phyloP scores from a whole-genome alignment of 1,140 invertebrate genomes.

The Gonatopus flavifemur region DNA sequence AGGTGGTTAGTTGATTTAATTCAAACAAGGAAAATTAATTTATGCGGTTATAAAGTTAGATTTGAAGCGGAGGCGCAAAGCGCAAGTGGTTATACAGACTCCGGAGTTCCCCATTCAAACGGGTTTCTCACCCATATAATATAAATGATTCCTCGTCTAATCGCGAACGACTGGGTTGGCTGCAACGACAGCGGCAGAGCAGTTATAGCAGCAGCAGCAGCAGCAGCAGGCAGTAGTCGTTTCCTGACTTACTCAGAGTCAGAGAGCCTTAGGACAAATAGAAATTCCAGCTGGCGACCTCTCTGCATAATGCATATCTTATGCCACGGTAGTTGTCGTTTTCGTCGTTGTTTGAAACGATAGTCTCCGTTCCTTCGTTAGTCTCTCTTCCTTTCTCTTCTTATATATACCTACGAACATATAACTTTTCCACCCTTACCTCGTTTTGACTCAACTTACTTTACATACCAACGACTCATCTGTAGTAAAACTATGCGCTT shows the following conservation, averaged over 20 bases:
- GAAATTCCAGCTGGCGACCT: constrained; percentile 31
- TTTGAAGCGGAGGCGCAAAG: too few relatives aligned
- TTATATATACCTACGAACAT: too few relatives aligned
- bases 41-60: too few relatives aligned
- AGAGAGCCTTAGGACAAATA: constrained; percentile 24
- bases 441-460: neutral
- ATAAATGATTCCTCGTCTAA: constrained; percentile 13
- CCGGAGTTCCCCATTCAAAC: too few relatives aligned
- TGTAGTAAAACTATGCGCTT: too few relatives aligned
- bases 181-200: neutral
- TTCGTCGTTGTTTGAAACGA: constrained; percentile 10
- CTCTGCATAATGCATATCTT: constrained; percentile 42
- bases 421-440: neutral
- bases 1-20: too few relatives aligned
- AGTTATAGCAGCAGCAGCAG: constrained; percentile 5
- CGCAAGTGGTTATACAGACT: too few relatives aligned
- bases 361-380: constrained; percentile 32
- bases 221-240: constrained; percentile 6
- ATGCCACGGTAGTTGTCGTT: constrained; percentile 18
- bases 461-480: too few relatives aligned
- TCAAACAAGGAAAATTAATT: too few relatives aligned
- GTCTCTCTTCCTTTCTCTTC: constrained; percentile 29
- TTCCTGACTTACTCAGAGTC: neutral
- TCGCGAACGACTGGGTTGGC: constrained; percentile 19
- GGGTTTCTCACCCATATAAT: too few relatives aligned